A percentile compares a stretch with the other conserved stretches of the same genome.
These are phyloP conservation scores for Gymnodraco acuticeps DNA, from an alignment of 2,797 vertebrate genomes.

Conservation along the genomic window DNA sequence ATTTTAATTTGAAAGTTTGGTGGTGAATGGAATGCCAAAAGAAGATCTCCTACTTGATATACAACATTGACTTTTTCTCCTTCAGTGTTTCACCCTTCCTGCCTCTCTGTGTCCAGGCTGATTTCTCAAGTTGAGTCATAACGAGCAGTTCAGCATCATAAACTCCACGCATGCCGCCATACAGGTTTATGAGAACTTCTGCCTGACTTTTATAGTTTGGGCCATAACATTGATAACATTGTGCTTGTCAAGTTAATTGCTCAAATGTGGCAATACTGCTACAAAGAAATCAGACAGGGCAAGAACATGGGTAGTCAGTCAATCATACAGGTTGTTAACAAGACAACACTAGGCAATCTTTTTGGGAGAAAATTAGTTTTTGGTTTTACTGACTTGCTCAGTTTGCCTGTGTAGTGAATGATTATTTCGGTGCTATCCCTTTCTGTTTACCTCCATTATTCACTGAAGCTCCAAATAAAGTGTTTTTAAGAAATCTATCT, in stretches of 20 bases:
- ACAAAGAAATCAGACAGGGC: neutral
- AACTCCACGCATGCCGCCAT: conserved; percentile 16
- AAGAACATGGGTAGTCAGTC: neutral
- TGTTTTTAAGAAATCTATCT: neutral
- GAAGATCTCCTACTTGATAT: conserved; percentile 9
- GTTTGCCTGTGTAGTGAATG: too few species aligned
- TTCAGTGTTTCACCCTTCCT: conserved; percentile 7
- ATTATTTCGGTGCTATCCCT: neutral
- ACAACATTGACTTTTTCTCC: neutral
- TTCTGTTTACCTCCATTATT: conserved; percentile 12
- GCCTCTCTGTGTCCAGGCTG: neutral
- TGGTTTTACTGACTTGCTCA: neutral
- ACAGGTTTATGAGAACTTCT: conserved; percentile 18
- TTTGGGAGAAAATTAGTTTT: neutral
- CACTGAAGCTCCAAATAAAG: conserved; percentile 1
- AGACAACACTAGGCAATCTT: neutral
- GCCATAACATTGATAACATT: neutral
- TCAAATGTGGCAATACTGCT: neutral
- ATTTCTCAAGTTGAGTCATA: conserved; percentile 33
- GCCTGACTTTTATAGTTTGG: conserved; percentile 13
- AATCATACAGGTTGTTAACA: neutral
- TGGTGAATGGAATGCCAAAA: conserved; percentile 7
- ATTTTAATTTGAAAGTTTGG: conserved; percentile 36
- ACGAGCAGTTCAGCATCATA: conserved; percentile 30
- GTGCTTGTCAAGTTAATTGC: neutral